Conservation (phyloP, 2,113 vertebrate genomes). For the Macrotis lagotis region DNA sequence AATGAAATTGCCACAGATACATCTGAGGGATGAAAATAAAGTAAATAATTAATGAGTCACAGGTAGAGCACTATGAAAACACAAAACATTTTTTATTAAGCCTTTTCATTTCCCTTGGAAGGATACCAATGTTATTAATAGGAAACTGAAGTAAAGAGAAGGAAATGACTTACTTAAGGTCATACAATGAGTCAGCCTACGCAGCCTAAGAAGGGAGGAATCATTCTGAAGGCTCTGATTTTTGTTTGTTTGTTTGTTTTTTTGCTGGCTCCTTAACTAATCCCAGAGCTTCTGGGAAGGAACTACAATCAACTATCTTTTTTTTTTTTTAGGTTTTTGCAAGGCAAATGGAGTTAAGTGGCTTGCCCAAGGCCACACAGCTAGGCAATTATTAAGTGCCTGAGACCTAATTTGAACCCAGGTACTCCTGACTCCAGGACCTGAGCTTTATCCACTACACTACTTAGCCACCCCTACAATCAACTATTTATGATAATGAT, state of each 20-base stretch:
- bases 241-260: no score
- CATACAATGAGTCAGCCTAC: not conserved
- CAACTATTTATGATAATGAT: not conserved
- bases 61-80: conserved; percentile 11
- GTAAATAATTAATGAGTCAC: not conserved
- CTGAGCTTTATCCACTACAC: no score
- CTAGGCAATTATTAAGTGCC: no score
- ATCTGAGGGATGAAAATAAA: conserved; percentile 36
- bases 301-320: not conserved
- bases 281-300: not conserved
- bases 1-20: conserved; percentile 13
- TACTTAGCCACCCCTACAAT: no score
- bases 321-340: no score
- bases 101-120: not conserved
- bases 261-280: not conserved
- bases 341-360: no score
- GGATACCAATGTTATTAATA: not conserved
- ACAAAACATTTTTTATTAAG: conserved; percentile 5
- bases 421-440: no score
- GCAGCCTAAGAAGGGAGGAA: not conserved
- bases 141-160: not conserved
- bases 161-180: conserved; percentile 24
- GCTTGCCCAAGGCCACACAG: no score
- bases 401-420: no score
- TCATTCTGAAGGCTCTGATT: not conserved